Evolutionary conservation across 2,888 invertebrate species (phyloP).

Genomic region (Chironomus riparius): DNA sequence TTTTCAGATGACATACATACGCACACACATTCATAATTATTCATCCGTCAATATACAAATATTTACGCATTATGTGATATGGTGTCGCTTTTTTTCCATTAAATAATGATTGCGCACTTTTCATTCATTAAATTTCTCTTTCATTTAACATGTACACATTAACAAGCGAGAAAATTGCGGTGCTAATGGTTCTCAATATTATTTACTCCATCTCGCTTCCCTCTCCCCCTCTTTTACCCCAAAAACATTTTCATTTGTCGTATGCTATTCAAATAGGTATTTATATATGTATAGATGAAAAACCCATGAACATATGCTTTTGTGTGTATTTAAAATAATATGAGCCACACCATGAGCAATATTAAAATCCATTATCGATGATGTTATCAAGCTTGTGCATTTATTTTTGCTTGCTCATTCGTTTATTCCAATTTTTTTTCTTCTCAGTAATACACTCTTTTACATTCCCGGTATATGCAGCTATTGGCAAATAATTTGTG

Average conservation of each 20-base stretch:
- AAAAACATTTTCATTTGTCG: no score
- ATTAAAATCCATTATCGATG: neutral
- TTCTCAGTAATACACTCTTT: no score
- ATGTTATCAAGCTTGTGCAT: neutral
- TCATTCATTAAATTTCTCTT: constrained; percentile 9
- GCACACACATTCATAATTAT: no score
- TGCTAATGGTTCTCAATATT: neutral
- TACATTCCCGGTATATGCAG: no score
- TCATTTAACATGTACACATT: neutral
- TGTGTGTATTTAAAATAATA: neutral
- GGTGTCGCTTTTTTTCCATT: neutral
- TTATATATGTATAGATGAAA: neutral
- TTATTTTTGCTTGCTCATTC: no score
- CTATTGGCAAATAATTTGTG: no score
- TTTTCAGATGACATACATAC: no score
- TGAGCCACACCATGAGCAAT: neutral
- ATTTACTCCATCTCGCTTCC: neutral
- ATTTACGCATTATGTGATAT: no score
- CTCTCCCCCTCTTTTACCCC: neutral
- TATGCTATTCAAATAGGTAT: neutral
- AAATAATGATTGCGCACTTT: constrained; percentile 6
- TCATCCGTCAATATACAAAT: no score
- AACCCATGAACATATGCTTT: neutral
- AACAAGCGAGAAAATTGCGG: constrained; percentile 4
- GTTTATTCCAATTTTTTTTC: no score